phyloP scores from a whole-genome alignment of 2,888 invertebrate species.

The Metalampra italica region DNA sequence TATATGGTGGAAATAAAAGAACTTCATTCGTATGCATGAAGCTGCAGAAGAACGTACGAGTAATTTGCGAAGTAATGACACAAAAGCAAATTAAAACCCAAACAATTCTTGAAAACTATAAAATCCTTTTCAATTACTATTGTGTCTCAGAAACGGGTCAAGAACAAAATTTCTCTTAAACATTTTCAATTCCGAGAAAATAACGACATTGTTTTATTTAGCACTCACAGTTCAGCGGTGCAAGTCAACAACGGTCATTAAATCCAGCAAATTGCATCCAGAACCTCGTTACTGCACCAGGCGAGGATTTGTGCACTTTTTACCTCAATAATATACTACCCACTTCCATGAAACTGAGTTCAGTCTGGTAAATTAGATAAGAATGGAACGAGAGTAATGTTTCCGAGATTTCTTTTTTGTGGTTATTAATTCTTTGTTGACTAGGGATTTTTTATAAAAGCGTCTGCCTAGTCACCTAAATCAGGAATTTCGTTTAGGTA shows the following conservation, averaged over 20 bases:
- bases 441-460: too few species aligned
- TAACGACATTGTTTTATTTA: slow-evolving; percentile 2
- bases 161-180: neutral
- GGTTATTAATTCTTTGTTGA: neutral
- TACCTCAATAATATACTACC: slow-evolving; percentile 11
- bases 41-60: too few species aligned
- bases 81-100: neutral
- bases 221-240: neutral
- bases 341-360: slow-evolving; percentile 1
- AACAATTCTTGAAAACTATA: neutral
- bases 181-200: slow-evolving; percentile 3
- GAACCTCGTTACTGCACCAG: slow-evolving; percentile 15
- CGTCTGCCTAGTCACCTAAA: too few species aligned
- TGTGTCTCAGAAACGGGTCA: neutral
- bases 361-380: neutral
- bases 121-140: neutral
- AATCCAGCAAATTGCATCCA: slow-evolving; percentile 17
- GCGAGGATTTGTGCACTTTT: slow-evolving; percentile 8
- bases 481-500: too few species aligned
- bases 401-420: neutral
- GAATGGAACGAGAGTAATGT: neutral
- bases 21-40: too few species aligned
- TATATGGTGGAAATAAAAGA: too few species aligned
- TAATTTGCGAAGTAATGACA: neutral
- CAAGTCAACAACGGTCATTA: slow-evolving; percentile 14